Base-by-base conservation (phyloP, 1,140 invertebrate genomes). In the Sarcophaga bullata region DNA sequence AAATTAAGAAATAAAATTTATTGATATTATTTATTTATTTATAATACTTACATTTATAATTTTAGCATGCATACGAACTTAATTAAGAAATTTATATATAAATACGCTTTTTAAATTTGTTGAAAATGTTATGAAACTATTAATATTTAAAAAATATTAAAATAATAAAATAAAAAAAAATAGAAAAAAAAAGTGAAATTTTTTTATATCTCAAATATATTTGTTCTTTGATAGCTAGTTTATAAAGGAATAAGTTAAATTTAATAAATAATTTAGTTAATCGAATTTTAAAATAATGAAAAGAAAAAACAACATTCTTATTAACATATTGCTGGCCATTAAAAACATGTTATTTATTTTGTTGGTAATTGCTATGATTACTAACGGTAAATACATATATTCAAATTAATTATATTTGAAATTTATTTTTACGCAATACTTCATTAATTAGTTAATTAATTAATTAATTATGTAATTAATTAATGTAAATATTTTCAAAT, bases 201-300 rank as follows among this genome's bases (percentile, higher is more conserved):
- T 76, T 76, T 62, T 76, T 82, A 76, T 82, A 84, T 84, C 83
- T 84, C 83, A 84, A 84, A 84, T 80, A 82, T n/a, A n/a, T n/a
- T n/a, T n/a, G 48, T 84, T 81, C 83, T 81, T 84, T 84, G 83
- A 78, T 84, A 84, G 83, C 49, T 84, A 84, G 82, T 83, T 76
- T 78, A 81, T 83, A 83, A 52, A 80, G n/a, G 72, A 80, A n/a
- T n/a, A n/a, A n/a, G n/a, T n/a, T n/a, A n/a, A n/a, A n/a, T n/a
- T n/a, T 80, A 62, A 15, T 25, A 80, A 48, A n/a, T 62, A 58
- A 80, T 37, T 73, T 73, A 73, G 15, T 37, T 73, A 73, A 37
- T 8, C 6, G 25, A 73, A 73, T 11, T n/a, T n/a, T 73, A 25
- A 73, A 73, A 13, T 73, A 73, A 25, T 37, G 6, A 47, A 37